Base-by-base conservation (phyloP, 2,113 vertebrate species). In the Eubucco bourcierii region DNA sequence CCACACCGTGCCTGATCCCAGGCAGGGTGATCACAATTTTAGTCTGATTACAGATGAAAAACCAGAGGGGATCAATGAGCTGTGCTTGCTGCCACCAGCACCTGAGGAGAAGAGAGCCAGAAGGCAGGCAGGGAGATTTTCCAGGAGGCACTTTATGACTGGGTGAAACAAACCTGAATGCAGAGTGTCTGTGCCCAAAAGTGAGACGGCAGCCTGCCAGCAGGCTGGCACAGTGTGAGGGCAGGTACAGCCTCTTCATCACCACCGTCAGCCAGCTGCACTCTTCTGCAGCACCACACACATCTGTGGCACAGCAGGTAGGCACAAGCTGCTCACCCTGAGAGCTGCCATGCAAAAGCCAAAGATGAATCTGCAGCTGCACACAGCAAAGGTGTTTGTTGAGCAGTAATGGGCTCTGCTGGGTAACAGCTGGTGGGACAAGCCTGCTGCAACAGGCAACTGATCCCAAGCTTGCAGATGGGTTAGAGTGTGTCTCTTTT, bases 211-310 rank as follows among this genome's bases (percentile, higher is more conserved):
- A 41, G 41, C 41, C 41, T 41, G 41, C 14, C 41, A 63, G 64
- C 24, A 60, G 13, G 12, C 23, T 58, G 56, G n/a, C 47, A 50
- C 0, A 0, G 27, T 1, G 1, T 1, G 1, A 37, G 19, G 52
- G 7, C 52, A 80, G 18, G 23, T 55, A 47, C 80, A 82, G 19
- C 4, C 1, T 24, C 47, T 50, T 50, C 47, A 23, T 23, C 66
- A 5, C 5, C 47, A 13, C 4, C 61, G 41, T 10, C 77, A 39
- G 24, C 27, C 0, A 0, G 7, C 9, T 5, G 0, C 14, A n/a
- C 0, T 0, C 17, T 60, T 34, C 27, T 41, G 25, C 60, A 80
- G 44, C 44, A 37, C 29, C 34, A 1, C 39, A 27, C 1, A 1
- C 31, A 23, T 37, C n/a, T 72, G 52, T 2, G 1, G 9, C 20